Evolutionary conservation across 2,888 invertebrate genomes (phyloP).

Genomic region (Lasioglossum calceatum): DNA sequence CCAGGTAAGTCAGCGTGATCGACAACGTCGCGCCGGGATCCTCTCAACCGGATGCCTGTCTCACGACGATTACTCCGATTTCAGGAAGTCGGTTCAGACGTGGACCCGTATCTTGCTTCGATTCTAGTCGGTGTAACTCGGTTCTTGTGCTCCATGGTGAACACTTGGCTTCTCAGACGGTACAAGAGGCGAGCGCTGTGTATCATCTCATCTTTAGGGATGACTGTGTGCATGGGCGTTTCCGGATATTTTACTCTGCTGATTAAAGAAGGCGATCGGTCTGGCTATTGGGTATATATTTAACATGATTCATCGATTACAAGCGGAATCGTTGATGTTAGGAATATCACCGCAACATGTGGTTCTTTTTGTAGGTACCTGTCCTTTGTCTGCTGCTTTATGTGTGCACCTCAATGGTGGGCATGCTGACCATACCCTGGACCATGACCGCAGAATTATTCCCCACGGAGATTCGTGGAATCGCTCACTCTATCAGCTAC

Average conservation of each 20-base stretch:
- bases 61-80: constrained; percentile 5
- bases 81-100: constrained; percentile 85
- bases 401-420: constrained; percentile 87
- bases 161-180: constrained; percentile 86
- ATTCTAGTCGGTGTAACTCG: constrained; percentile 86
- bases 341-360: neutral
- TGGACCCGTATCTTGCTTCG: constrained; percentile 86
- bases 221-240: constrained; percentile 86
- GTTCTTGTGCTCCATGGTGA: constrained; percentile 86
- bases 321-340: neutral
- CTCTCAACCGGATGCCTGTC: neutral
- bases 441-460: constrained; percentile 89
- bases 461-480: constrained; percentile 87
- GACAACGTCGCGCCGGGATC: neutral
- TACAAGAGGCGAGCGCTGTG: constrained; percentile 86
- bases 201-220: constrained; percentile 85
- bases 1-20: constrained; percentile 80
- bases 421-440: constrained; percentile 87
- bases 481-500: constrained; percentile 87
- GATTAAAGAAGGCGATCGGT: constrained; percentile 80
- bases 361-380: constrained; percentile 81
- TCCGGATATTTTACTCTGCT: constrained; percentile 86
- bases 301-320: neutral
- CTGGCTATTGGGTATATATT: constrained; percentile 78
- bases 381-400: constrained; percentile 85